Percentiles rank a stretch among this genome's conserved stretches.
Evolutionary conservation across 2,888 invertebrate genomes (phyloP).

Genomic region (Papilio gigon): DNA sequence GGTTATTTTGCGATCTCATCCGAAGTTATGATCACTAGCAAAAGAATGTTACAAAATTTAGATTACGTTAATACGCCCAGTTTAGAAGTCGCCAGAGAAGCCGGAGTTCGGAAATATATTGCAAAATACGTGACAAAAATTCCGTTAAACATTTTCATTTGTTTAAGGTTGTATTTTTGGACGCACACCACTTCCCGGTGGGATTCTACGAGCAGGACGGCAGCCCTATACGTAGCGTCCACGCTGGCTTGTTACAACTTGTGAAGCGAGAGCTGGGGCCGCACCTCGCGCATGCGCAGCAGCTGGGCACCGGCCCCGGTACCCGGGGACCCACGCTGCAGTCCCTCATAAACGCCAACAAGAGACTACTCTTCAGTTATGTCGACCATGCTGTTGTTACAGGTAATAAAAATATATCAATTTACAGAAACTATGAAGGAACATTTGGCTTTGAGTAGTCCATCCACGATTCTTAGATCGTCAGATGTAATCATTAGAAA

Average conservation of each 20-base stretch:
- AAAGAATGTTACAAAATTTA: not conserved
- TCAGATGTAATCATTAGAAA: too few species aligned
- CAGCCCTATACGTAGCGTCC: slow-evolving; percentile 74
- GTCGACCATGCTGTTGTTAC: slow-evolving; percentile 75
- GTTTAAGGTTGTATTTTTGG: slow-evolving; percentile 88
- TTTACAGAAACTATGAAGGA: too few species aligned
- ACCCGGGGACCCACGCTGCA: slow-evolving; percentile 75
- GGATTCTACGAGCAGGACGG: slow-evolving; percentile 80
- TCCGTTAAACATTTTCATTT: too few species aligned
- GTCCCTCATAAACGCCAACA: slow-evolving; percentile 71
- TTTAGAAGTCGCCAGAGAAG: too few species aligned
- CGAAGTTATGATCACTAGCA: not conserved
- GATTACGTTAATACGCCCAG: too few species aligned
- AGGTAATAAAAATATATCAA: slow-evolving; percentile 66
- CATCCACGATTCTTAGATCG: too few species aligned
- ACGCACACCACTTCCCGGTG: slow-evolving; percentile 91
- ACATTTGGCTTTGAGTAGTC: not conserved
- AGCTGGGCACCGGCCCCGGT: slow-evolving; percentile 67
- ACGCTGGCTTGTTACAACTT: slow-evolving; percentile 80
- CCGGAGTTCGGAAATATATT: too few species aligned
- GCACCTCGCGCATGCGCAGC: slow-evolving; percentile 75
- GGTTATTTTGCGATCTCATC: too few species aligned
- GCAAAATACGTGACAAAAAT: too few species aligned
- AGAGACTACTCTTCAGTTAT: slow-evolving; percentile 81
- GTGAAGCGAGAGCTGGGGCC: slow-evolving; percentile 81